phyloP scores from a whole-genome alignment of 2,113 vertebrate genomes.

The Coptodon bakossiorum region DNA sequence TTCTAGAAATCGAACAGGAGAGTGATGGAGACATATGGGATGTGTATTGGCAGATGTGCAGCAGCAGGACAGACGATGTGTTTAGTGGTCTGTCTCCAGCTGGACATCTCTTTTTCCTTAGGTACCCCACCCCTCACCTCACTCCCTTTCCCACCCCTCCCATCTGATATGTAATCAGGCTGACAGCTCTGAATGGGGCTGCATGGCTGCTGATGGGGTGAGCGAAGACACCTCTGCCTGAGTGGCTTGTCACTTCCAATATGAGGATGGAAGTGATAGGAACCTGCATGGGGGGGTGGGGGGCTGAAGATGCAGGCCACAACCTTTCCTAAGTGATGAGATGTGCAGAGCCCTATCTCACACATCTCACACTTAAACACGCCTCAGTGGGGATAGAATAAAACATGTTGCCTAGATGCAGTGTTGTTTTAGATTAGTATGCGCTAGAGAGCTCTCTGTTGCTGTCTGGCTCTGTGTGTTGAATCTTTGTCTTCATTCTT shows the following conservation, averaged over 20 bases:
- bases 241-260: constrained; percentile 73
- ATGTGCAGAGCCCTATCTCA: constrained; percentile 38
- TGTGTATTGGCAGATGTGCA: constrained; percentile 45
- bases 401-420: constrained; percentile 24
- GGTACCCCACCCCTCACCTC: background rate
- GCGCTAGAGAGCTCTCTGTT: background rate
- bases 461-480: constrained; percentile 24
- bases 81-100: constrained; percentile 57
- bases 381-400: constrained; percentile 20
- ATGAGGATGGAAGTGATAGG: constrained; percentile 52
- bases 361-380: constrained; percentile 12
- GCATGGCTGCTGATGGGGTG: constrained; percentile 53
- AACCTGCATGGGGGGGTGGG: constrained; percentile 29
- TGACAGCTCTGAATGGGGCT: constrained; percentile 58
- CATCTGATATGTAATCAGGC: constrained; percentile 66
- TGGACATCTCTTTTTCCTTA: constrained; percentile 52
- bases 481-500: constrained; percentile 39
- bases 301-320: constrained; percentile 17
- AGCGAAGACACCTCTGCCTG: constrained; percentile 53
- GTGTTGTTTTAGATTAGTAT: constrained; percentile 55
- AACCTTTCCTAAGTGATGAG: constrained; percentile 57
- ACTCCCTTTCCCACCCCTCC: background rate
- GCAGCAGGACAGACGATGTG: constrained; percentile 41
- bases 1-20: background rate
- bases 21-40: constrained; percentile 19